These are phyloP conservation scores for Lates japonicus DNA, from an alignment of 2,797 vertebrate species.

Conservation along the genomic window DNA sequence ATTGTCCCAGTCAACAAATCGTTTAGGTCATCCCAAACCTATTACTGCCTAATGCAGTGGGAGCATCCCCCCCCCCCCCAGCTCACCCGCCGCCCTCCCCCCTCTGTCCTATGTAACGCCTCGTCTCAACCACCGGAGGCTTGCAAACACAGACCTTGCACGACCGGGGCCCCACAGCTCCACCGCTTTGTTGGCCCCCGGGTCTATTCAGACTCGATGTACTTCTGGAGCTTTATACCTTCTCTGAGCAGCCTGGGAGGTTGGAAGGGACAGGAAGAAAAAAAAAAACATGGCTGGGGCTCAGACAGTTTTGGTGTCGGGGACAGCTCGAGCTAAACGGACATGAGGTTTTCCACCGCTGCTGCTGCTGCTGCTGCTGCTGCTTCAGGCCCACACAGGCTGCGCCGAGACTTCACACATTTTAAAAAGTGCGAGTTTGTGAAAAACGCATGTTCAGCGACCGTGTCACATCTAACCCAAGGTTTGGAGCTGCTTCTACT, in stretches of 20 bases:
- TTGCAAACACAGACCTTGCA: conserved; percentile 75
- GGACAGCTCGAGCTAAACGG: conserved; percentile 55
- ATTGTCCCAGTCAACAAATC: conserved; percentile 95
- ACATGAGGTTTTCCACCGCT: conserved; percentile 57
- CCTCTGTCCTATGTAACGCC: conserved; percentile 66
- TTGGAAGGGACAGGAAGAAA: conserved; percentile 46
- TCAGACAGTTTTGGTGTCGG: conserved; percentile 66
- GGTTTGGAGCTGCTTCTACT: not conserved
- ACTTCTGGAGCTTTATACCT: conserved; percentile 71
- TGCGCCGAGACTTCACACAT: conserved; percentile 28
- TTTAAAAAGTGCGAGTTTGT: conserved; percentile 28
- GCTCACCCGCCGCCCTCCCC: conserved; percentile 24
- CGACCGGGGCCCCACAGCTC: conserved; percentile 58
- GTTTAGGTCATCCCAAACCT: conserved; percentile 93
- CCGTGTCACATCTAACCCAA: not conserved
- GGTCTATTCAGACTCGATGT: conserved; percentile 74
- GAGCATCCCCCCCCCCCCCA: conserved; percentile 62
- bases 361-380: not conserved
- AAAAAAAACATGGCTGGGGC: conserved; percentile 39
- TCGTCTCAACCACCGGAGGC: conserved; percentile 79
- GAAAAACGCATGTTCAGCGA: conserved; percentile 16
- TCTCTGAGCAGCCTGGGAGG: conserved; percentile 67
- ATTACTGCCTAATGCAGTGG: conserved; percentile 88
- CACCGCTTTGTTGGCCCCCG: conserved; percentile 73
- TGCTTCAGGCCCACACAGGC: conserved; percentile 60